Evolutionary conservation across 2,113 vertebrate species (phyloP).

Genomic region (Electrona antarctica): DNA sequence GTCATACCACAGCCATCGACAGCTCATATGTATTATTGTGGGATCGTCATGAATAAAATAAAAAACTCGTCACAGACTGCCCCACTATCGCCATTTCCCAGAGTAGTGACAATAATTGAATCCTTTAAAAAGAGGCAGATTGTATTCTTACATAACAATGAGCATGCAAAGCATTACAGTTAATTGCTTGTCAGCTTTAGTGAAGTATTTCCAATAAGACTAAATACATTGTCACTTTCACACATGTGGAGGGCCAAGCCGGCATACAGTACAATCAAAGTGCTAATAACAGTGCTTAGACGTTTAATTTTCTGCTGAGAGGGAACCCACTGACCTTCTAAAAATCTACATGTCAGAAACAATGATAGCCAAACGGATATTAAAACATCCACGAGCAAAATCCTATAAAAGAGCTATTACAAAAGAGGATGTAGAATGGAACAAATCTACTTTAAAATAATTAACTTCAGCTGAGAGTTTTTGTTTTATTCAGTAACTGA

Average conservation of each 20-base stretch:
- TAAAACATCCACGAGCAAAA: not conserved
- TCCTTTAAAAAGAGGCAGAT: conserved; percentile 37
- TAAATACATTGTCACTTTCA: conserved; percentile 56
- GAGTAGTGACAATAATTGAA: conserved; percentile 56
- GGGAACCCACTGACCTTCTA: conserved; percentile 30
- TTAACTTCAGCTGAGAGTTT: no score
- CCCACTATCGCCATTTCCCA: conserved; percentile 51
- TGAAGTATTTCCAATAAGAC: conserved; percentile 58
- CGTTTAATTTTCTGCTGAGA: conserved; percentile 38
- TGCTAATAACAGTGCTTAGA: conserved; percentile 35
- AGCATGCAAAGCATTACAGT: conserved; percentile 63
- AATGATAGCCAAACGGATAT: conserved; percentile 13
- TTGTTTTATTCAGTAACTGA: no score
- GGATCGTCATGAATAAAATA: conserved; percentile 59
- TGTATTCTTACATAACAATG: conserved; percentile 51
- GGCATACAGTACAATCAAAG: conserved; percentile 41
- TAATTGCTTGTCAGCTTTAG: conserved; percentile 69
- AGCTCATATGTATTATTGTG: conserved; percentile 45
- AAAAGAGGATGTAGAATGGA: not conserved
- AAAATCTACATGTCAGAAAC: conserved; percentile 41
- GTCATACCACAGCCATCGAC: conserved; percentile 54
- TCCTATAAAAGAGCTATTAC: not conserved
- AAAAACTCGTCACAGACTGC: conserved; percentile 45
- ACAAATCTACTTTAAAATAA: no score
- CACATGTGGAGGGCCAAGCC: conserved; percentile 45